Evolutionary conservation across 1,140 invertebrate genomes (phyloP), one percentile per base, ranked within the genome.

Genomic region (Ditylenchus dipsaci): DNA sequence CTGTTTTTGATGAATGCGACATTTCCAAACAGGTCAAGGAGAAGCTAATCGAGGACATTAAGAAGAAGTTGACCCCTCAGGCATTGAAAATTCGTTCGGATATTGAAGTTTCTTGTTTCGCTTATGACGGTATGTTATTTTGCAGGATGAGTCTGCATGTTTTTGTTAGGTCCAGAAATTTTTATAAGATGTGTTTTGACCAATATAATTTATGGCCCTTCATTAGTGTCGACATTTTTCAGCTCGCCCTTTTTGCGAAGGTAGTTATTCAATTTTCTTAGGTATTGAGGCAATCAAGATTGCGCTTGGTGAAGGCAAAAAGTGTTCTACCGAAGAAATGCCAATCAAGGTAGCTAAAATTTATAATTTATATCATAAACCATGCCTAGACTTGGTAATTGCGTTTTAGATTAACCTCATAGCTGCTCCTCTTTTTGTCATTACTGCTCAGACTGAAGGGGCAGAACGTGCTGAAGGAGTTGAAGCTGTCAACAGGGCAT

Each of bases 381-480:
- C n/a, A 53, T 21, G 23, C n/a, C 3, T 53, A 7, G 3, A 7
- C n/a, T 7, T 53, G 49, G 3, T 53, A 53, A 17, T 53, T 53
- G 15, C 49, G 17, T 21, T 78, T 74, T 71, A 87, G 86, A 99
- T 99, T 77, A 98, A 98, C 86, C 86, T 99, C 60, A 97, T 99
- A 83, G 95, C 96, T 43, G 95, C 96, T 53, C 96, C 96, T 47
- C 86, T 95, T 72, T 99, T 96, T 87, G 93, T 98, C 60, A 94
- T 98, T 88, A 98, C 95, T 13, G 97, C 95, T 49, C 92, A 93
- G 33, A 97, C 95, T 1, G 33, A 38, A 11, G 33, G 33, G 11
- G 90, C 96, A 45, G 95, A 99, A 83, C 91, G 94, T 83, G 87
- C 89, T 67, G 77, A 63, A 30, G 75, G 76, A 26, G 58, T 77